Evolutionary conservation across 2,797 vertebrate species (phyloP).

Genomic region (Rhynchotus rufescens): DNA sequence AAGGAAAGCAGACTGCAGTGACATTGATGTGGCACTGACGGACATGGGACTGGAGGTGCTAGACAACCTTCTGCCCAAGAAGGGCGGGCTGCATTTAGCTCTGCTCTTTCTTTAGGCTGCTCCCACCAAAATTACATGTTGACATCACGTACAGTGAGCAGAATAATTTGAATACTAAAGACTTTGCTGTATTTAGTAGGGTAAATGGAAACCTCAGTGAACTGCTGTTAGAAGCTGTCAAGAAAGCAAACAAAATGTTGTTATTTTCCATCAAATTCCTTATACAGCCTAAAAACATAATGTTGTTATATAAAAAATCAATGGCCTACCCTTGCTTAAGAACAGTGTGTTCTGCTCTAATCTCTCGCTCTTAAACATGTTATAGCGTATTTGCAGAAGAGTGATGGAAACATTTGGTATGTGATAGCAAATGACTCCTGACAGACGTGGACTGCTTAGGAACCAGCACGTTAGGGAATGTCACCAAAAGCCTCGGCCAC

Average conservation of each 20-base stretch:
- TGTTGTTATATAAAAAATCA: neutral
- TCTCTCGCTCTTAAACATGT: neutral
- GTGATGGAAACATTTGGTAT: neutral
- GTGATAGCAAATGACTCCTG: accelerated
- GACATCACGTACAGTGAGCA: neutral
- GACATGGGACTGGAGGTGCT: neutral
- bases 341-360: neutral
- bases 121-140: conserved; percentile 45
- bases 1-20: neutral
- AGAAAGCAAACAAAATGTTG: conserved; percentile 42
- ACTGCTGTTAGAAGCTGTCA: conserved; percentile 42
- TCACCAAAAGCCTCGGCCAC: neutral
- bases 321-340: neutral
- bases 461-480: neutral
- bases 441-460: neutral
- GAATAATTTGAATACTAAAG: conserved; percentile 43
- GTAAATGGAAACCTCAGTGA: conserved; percentile 32
- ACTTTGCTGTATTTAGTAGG: neutral
- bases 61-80: neutral
- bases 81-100: conserved; percentile 16
- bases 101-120: conserved; percentile 39
- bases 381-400: neutral
- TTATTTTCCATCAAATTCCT: conserved; percentile 21
- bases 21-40: neutral
- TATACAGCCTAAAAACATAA: conserved; percentile 20